Evolutionary conservation across 2,888 invertebrate genomes (phyloP), one percentile per base, ranked within the genome.

Genomic region (Andrena fulva): DNA sequence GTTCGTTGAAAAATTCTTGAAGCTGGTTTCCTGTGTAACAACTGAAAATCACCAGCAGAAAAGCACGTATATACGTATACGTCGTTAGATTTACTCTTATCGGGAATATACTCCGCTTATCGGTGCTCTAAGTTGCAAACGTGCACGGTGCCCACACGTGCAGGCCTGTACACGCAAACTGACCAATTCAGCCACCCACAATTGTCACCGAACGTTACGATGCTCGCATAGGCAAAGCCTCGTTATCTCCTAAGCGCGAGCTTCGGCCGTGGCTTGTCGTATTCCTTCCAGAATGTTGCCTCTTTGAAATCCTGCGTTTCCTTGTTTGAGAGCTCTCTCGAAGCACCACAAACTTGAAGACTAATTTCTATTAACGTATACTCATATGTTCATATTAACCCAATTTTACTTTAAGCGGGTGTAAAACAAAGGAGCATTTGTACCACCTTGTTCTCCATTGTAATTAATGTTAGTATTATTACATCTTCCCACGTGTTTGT

Each of bases 121-220:
- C 86, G 71, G 71, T 71, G 77, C 77, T 85, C 73, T 66, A 75
- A 63, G 59, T 81, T 80, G 72, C 60, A 73, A 81, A 83, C 72
- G 76, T 78, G 70, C 71, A 70, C 42, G 76, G 59, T 35, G 59
- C 33, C 60, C 60, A 73, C 82, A 78, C 80, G 85, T 72, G 82
- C 75, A 62, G 68, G 54, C 54, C 42, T 72, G 64, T 62, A 33
- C 68, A 74, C 48, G 68, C 60, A 60, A 16, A 12, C 48, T 52
- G 69, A 48, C 72, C 80, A 69, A 85, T 85, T 85, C 71, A 80
- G 68, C 75, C 81, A 87, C 80, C 85, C 85, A 79, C 77, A 71
- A 87, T 85, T 77, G 83, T 87, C 85, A 63, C 77, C 33, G 64
- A 72, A 48, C 62, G 67, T 70, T 74, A 80, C 79, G 77, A 82